Evolutionary conservation across 92 coral and sea anemone genomes (phyloP), one percentile per base, ranked within the genome.

Genomic region (Actinernus sp.): DNA sequence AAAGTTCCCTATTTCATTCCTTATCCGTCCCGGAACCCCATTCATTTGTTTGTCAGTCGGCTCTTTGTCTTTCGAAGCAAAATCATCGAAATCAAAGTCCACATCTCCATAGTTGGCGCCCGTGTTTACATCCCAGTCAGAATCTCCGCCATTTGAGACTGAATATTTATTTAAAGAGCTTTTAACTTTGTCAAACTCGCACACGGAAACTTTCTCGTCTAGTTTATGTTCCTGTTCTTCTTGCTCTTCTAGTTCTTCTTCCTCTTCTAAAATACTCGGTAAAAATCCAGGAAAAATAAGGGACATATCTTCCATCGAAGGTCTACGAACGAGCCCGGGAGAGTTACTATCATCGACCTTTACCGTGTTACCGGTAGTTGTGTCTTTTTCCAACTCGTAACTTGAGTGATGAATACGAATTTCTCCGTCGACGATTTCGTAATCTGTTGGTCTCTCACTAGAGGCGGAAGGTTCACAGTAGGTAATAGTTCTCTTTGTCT

Each of bases 251-350:
- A 62, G 76, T 20, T 63, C 81, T 49, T 88, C 97, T 13, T 85
- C 96, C 56, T 93, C 98, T 68, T 93, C 98, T 7, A 83, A 58
- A 27, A 94, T 94, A 43, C 83, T 82, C 2, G 98, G 90, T 55
- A 94, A 64, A 78, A 71, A 55, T 26, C 97, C 97, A 17, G 98
- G 98, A 43, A 91, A 90, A 49, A 94, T 70, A 24, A 90, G 57
- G 50, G 87, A 91, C 86, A 90, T 86, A 54, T 94, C 96, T 44
- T 94, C 98, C 91, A 94, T 82, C 14, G 97, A 86, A 24, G 70
- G 88, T 51, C 94, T 78, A 25, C 89, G 74, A 28, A 30, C 66
- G 62, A 62, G 73, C 29, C 32, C 17, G 19, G 37, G 61, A 16
- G 51, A 63, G 24, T 45, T 13, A 36, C 49, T 68, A 32, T 33